Evolutionary conservation across 2,797 vertebrate species (phyloP).

Genomic region (Monodelphis domestica): DNA sequence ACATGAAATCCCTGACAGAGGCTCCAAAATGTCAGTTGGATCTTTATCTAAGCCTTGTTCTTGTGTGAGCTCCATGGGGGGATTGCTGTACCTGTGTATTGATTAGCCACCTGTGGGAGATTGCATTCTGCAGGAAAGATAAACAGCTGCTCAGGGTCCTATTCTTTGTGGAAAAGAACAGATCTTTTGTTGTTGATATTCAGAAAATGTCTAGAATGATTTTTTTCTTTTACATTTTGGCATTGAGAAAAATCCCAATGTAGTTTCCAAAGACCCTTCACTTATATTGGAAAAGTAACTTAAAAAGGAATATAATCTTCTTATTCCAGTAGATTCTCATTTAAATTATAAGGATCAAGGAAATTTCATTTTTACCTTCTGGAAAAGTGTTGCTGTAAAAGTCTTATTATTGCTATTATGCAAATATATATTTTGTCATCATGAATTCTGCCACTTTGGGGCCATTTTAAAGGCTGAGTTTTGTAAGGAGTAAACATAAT

Average conservation of each 20-base stretch:
- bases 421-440: neutral
- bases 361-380: neutral
- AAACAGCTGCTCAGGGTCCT: constrained; percentile 28
- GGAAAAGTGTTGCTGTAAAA: neutral
- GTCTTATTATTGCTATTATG: neutral
- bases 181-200: neutral
- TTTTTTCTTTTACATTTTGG: neutral
- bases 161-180: constrained; percentile 25
- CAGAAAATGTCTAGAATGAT: neutral
- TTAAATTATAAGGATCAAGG: neutral
- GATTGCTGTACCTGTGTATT: constrained; percentile 41
- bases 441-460: neutral
- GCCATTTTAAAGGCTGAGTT: neutral
- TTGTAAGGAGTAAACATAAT: neutral
- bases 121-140: neutral
- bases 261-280: neutral
- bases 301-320: neutral
- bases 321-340: neutral
- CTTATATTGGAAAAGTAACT: neutral
- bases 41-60: constrained; percentile 37
- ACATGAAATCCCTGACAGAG: constrained; percentile 52
- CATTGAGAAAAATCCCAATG: neutral
- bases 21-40: constrained; percentile 62
- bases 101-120: constrained; percentile 56
- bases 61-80: constrained; percentile 21